These are phyloP conservation scores for Epistrophella euchroma DNA, from an alignment of 2,888 invertebrate genomes.

Conservation along the genomic window DNA sequence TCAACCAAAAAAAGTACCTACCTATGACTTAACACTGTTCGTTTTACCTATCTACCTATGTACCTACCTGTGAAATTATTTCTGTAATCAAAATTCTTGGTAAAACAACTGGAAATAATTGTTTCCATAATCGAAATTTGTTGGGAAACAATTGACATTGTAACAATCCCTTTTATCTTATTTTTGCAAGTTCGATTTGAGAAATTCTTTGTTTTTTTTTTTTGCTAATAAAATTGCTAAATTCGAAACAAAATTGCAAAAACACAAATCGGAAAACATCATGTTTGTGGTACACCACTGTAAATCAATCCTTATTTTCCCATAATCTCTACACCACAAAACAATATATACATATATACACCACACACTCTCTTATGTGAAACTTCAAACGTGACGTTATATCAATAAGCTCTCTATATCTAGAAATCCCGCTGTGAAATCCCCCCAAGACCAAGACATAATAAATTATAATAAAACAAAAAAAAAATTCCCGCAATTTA, in stretches of 20 bases:
- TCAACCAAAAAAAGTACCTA: no score
- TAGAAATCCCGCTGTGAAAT: not conserved
- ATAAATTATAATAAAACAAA: not conserved
- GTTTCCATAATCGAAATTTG: no score
- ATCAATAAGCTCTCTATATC: conserved; percentile 1
- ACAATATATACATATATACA: not conserved
- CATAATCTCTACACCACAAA: not conserved
- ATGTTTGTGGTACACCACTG: conserved; percentile 35
- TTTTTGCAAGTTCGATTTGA: not conserved
- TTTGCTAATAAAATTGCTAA: conserved; percentile 4
- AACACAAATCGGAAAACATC: not conserved
- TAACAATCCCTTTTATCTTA: conserved; percentile 7
- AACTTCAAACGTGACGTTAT: conserved; percentile 29
- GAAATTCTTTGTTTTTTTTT: not conserved
- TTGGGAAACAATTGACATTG: not conserved
- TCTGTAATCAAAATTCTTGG: not conserved
- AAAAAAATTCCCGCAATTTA: not conserved
- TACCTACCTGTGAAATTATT: not conserved
- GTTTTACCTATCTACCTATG: no score
- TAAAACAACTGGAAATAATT: no score
- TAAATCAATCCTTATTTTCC: conserved; percentile 22
- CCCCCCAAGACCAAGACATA: conserved; percentile 28
- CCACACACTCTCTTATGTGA: not conserved
- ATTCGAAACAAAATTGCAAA: not conserved
- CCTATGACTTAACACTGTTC: no score